Evolutionary conservation across 2,888 invertebrate genomes (phyloP).

Genomic region (Pseudeuparius sepicola): DNA sequence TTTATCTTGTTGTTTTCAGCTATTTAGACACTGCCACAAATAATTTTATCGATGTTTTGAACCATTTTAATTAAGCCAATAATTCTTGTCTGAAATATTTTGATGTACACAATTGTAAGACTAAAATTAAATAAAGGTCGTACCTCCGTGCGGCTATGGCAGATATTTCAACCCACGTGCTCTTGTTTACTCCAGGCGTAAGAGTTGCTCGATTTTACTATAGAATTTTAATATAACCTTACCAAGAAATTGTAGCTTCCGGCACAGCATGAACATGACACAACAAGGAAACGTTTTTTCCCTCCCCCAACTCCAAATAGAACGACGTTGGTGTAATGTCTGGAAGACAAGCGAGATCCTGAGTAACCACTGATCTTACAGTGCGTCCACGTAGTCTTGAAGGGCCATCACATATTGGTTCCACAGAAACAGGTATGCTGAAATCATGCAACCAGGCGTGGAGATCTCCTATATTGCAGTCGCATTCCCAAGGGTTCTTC

Average conservation of each 20-base stretch:
- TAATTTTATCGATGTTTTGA: too few species aligned
- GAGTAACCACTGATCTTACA: slow-evolving; percentile 53
- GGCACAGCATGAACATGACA: slow-evolving; percentile 76
- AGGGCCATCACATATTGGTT: slow-evolving; percentile 69
- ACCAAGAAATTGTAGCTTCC: slow-evolving; percentile 73
- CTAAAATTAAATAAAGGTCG: too few species aligned
- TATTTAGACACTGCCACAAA: too few species aligned
- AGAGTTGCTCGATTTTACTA: too few species aligned
- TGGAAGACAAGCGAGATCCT: slow-evolving; percentile 74
- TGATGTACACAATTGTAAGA: too few species aligned
- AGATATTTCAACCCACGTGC: too few species aligned
- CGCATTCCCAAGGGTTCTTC: slow-evolving; percentile 83
- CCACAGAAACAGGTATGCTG: slow-evolving; percentile 66
- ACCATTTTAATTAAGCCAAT: too few species aligned
- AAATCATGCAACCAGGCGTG: slow-evolving; percentile 68
- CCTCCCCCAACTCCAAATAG: slow-evolving; percentile 67
- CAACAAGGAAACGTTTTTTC: slow-evolving; percentile 69
- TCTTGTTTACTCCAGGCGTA: too few species aligned
- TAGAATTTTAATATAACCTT: too few species aligned
- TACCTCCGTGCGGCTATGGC: too few species aligned
- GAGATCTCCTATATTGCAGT: slow-evolving; percentile 70
- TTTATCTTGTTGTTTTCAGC: too few species aligned
- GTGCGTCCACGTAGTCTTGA: slow-evolving; percentile 54
- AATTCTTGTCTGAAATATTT: too few species aligned
- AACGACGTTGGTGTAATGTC: slow-evolving; percentile 66